A percentile compares a stretch with the other conserved stretches of the same genome.
phyloP scores from a whole-genome alignment of 2,888 invertebrate genomes.

The Buathra laborator region DNA sequence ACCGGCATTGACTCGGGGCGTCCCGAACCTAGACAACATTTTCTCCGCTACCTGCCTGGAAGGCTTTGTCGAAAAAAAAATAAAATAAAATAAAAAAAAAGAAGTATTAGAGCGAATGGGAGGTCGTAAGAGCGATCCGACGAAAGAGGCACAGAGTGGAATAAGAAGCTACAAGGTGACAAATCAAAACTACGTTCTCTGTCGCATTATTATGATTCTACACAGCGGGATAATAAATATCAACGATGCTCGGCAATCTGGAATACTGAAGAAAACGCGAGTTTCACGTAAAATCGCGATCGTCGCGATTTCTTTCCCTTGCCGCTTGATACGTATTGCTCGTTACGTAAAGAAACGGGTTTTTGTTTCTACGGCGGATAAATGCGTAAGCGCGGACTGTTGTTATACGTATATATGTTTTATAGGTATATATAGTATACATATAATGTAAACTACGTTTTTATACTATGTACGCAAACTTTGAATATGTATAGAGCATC shows the following conservation, averaged over 20 bases:
- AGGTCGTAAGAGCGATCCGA: not conserved
- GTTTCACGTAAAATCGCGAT: constrained; percentile 15
- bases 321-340: constrained; percentile 5
- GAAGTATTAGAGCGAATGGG: not conserved
- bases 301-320: constrained; percentile 34
- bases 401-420: not conserved
- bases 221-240: not conserved
- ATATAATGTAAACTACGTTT: not conserved
- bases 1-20: not conserved
- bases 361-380: constrained; percentile 23
- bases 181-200: constrained; percentile 8
- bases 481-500: not conserved
- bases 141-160: not conserved
- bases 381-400: constrained; percentile 10
- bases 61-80: not conserved
- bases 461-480: not conserved
- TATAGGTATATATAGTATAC: not conserved
- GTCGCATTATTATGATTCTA: not conserved
- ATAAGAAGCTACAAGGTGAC: not conserved
- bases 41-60: not conserved
- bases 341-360: constrained; percentile 53
- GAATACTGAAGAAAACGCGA: constrained; percentile 23
- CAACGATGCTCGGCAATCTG: not conserved
- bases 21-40: constrained; percentile 44
- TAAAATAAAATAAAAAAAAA: not conserved